A percentile compares a stretch with the other conserved stretches of the same genome.
phyloP scores from a whole-genome alignment of 2,797 vertebrate species.

The Ibycter americanus region DNA sequence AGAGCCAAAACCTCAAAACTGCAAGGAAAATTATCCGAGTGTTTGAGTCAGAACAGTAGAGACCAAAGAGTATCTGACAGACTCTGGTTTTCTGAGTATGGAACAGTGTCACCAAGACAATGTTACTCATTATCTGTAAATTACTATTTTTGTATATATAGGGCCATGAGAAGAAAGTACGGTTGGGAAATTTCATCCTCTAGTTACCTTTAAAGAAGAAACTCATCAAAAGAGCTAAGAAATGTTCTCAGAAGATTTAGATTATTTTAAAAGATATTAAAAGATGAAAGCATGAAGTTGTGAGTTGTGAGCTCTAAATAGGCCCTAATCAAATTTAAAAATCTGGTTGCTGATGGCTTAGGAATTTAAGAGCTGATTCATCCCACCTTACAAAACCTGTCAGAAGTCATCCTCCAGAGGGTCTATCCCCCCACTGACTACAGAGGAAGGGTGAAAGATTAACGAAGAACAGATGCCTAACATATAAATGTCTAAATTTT shows the following conservation, averaged over 20 bases:
- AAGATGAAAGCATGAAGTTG: background rate
- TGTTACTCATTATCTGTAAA: background rate
- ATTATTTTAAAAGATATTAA: background rate
- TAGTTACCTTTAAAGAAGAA: background rate
- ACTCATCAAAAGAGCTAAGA: background rate
- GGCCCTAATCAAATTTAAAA: background rate
- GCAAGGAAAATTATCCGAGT: conserved; percentile 29
- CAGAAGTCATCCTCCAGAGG: background rate
- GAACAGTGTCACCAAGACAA: background rate
- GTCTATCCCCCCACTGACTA: background rate
- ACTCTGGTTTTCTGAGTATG: background rate
- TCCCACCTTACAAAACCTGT: background rate
- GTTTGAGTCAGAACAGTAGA: conserved; percentile 31
- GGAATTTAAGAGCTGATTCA: background rate
- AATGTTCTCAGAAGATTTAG: background rate
- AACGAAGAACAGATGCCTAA: conserved; percentile 8
- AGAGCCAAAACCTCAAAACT: conserved; percentile 85
- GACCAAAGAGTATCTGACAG: conserved; percentile 23
- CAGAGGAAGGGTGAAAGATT: background rate
- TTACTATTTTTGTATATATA: background rate
- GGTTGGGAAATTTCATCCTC: background rate
- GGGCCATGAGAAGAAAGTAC: background rate
- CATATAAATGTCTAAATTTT: background rate
- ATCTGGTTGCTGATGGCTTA: background rate
- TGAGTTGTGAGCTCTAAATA: background rate